Base-by-base conservation (phyloP, 1,140 invertebrate species). In the Trachymyrmex cornetzi region DNA sequence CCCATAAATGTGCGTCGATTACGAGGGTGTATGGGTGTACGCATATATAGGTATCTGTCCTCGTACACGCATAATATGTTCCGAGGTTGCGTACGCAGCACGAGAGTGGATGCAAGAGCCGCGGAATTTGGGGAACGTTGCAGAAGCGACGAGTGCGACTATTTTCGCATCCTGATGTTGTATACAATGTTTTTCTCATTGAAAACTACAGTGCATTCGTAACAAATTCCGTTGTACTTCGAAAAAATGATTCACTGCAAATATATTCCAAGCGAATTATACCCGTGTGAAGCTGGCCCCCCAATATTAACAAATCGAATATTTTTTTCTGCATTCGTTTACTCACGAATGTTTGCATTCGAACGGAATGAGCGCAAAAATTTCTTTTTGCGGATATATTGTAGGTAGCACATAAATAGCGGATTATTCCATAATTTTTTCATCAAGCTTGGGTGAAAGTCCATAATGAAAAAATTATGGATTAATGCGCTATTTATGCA, bases 1-100 rank as follows among this genome's bases (percentile, higher is more conserved):
- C 44, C n/a, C 19, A 57, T 63, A 59, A 69, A 59, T 38, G 53
- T 63, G 16, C 30, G 34, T 50, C 11, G 11, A 27, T 34, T 12
- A 38, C 34, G 22, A 44, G 22, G 34, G 7, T 61, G 34, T n/a
- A 6, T 24, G 55, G 12, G 24, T 72, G 59, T 81, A 59, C 34
- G 5, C 22, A 11, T 69, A 71, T 86, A 72, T 87, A 44, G 38
- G 0, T 12, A 57, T 59, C 77, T 66, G 55, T 22, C 24, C n/a
- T 53, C 61, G 67, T 86, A 69, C 87, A 57, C 69, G 69, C 66
- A 34, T 80, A 38, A 27, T 22, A 44, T 14, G n/a, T 16, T 27
- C 53, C 50, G 67, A 55, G 75, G 71, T 74, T 90, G 72, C 77
- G 77, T 22, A 19, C 53, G 72, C 50, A 75, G 11, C 27, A 14